Conservation (phyloP, 2,113 vertebrate species). For the Sciurus niger region DNA sequence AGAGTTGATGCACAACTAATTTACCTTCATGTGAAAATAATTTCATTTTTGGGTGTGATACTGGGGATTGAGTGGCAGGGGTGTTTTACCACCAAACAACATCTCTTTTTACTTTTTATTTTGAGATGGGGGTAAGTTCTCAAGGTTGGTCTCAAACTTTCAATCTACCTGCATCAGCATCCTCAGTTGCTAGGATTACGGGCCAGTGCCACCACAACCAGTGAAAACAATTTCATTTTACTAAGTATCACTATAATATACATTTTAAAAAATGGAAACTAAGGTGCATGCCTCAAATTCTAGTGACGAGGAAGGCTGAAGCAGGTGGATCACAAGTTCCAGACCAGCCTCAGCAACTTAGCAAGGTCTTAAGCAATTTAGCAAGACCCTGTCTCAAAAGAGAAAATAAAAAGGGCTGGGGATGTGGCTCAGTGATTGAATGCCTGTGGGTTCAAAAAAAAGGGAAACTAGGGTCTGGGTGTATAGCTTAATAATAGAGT, state of each 20-base stretch:
- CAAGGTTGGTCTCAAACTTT: neutral
- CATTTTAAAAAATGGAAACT: neutral
- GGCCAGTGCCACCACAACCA: neutral
- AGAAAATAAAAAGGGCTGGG: no score
- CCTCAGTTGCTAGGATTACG: neutral
- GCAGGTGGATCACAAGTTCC: no score
- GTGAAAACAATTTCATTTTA: no score
- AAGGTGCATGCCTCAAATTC: no score
- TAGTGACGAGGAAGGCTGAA: no score
- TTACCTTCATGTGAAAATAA: slow-evolving; percentile 13
- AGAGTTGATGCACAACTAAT: slow-evolving; percentile 15
- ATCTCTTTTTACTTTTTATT: neutral
- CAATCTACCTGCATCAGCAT: neutral
- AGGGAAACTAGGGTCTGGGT: neutral
- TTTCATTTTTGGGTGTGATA: neutral
- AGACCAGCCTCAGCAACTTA: no score
- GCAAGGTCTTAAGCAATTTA: no score
- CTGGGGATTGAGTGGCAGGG: neutral
- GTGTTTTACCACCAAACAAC: neutral
- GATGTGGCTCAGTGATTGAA: no score
- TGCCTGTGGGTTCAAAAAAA: neutral
- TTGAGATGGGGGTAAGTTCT: neutral
- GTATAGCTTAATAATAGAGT: neutral
- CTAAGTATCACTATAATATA: no score
- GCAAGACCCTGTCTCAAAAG: no score